These are phyloP conservation scores for Prorops nasuta DNA, from an alignment of 1,140 invertebrate genomes.

Conservation along the genomic window DNA sequence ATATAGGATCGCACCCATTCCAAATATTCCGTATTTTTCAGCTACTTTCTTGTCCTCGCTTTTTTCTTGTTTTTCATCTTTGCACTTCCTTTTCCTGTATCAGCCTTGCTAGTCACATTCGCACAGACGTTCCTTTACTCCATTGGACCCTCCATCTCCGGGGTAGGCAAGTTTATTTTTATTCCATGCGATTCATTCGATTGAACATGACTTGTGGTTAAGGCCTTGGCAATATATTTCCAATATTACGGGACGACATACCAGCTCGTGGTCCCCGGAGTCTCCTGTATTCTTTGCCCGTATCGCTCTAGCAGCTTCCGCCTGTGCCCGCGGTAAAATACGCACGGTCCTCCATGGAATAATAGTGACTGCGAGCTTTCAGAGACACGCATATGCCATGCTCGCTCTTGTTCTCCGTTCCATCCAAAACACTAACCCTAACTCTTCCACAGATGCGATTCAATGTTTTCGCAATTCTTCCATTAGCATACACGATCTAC, in stretches of 20 bases:
- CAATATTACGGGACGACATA: constrained; percentile 49
- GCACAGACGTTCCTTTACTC: too few relatives aligned
- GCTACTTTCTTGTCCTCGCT: too few relatives aligned
- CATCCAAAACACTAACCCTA: not conserved
- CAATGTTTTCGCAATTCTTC: not conserved
- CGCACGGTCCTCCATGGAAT: constrained; percentile 24
- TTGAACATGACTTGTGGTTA: constrained; percentile 52
- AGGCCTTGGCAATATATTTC: constrained; percentile 44
- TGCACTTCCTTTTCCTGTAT: too few relatives aligned
- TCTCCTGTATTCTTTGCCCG: constrained; percentile 35
- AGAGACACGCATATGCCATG: not conserved
- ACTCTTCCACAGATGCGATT: not conserved
- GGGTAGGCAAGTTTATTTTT: constrained; percentile 49
- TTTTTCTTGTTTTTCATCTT: too few relatives aligned
- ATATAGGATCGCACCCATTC: too few relatives aligned
- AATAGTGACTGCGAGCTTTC: constrained; percentile 13
- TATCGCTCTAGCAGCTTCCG: constrained; percentile 21
- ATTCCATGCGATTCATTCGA: constrained; percentile 50
- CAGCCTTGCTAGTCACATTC: too few relatives aligned
- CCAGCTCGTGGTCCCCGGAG: constrained; percentile 28
- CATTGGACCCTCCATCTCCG: too few relatives aligned
- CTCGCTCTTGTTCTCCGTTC: not conserved
- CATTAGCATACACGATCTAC: not conserved
- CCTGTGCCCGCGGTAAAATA: constrained; percentile 20
- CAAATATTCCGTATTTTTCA: too few relatives aligned